These are phyloP conservation scores for Aquatica leii DNA, from an alignment of 2,888 invertebrate genomes.

Conservation along the genomic window DNA sequence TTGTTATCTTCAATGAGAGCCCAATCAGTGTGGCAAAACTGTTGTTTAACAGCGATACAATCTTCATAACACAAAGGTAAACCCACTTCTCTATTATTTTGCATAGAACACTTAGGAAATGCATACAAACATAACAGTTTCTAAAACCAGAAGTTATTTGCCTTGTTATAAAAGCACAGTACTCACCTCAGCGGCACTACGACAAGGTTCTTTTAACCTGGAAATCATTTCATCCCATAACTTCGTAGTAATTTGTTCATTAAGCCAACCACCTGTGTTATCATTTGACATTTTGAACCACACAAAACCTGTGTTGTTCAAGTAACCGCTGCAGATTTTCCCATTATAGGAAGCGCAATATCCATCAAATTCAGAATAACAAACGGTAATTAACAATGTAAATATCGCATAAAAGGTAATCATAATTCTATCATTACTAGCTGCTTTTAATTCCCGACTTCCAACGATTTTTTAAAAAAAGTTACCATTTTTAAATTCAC, in stretches of 20 bases:
- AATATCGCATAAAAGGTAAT: constrained; percentile 10
- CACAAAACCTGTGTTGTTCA: constrained; percentile 63
- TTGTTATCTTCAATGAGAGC: constrained; percentile 89
- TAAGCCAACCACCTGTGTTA: constrained; percentile 76
- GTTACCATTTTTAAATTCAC: too few species aligned
- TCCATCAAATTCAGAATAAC: constrained; percentile 58
- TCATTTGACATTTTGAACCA: constrained; percentile 63
- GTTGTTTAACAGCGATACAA: constrained; percentile 88
- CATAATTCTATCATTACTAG: constrained; percentile 16
- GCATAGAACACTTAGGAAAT: constrained; percentile 77
- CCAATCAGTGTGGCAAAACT: constrained; percentile 95
- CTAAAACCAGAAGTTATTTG: constrained; percentile 55
- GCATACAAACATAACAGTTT: constrained; percentile 91
- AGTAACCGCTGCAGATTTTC: constrained; percentile 64
- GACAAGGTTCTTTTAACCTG: constrained; percentile 82
- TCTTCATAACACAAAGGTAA: constrained; percentile 92
- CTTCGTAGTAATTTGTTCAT: constrained; percentile 84
- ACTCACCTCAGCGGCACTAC: constrained; percentile 81
- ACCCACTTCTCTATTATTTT: constrained; percentile 69
- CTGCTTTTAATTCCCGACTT: too few species aligned
- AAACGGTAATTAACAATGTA: constrained; percentile 15
- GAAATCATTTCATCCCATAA: constrained; percentile 88
- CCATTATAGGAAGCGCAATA: constrained; percentile 91
- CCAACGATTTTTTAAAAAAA: too few species aligned
- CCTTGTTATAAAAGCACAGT: not conserved